Evolutionary conservation across 1,140 invertebrate species (phyloP).

Genomic region (Glossosoma conforme): DNA sequence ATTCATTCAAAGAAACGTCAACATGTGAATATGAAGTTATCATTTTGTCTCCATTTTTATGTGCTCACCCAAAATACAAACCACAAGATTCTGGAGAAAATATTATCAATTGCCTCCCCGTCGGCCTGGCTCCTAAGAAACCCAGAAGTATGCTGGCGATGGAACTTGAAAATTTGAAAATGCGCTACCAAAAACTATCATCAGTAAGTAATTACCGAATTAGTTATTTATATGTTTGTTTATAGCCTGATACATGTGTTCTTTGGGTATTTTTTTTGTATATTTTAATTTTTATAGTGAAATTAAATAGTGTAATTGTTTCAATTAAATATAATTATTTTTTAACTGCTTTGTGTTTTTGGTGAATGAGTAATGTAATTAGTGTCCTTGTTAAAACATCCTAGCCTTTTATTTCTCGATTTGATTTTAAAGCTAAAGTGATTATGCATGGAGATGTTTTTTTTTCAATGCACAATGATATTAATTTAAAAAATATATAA

Average conservation of each 20-base stretch:
- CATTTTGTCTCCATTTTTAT: slow-evolving; percentile 79
- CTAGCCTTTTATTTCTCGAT: no score
- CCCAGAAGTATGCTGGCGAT: slow-evolving; percentile 68
- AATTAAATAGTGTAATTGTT: background rate
- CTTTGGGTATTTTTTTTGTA: slow-evolving; percentile 3
- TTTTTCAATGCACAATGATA: no score
- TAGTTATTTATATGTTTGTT: background rate
- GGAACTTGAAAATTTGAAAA: slow-evolving; percentile 66
- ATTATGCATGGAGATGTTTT: no score
- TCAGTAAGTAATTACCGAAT: slow-evolving; percentile 16
- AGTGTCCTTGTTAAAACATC: no score
- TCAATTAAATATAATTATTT: background rate
- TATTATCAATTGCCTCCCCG: slow-evolving; percentile 73
- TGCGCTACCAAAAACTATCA: slow-evolving; percentile 56
- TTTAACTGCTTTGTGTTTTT: no score
- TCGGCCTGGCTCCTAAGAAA: slow-evolving; percentile 64
- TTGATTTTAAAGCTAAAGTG: no score
- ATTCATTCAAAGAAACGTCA: slow-evolving; percentile 87
- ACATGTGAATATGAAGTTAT: slow-evolving; percentile 93
- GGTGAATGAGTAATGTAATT: no score
- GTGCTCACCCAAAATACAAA: slow-evolving; percentile 84
- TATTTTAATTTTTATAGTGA: slow-evolving; percentile 28
- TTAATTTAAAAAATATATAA: no score
- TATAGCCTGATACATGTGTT: background rate
- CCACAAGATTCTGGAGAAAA: slow-evolving; percentile 75